Evolutionary conservation across 2,113 vertebrate species (phyloP).

Genomic region (Zingel zingel): DNA sequence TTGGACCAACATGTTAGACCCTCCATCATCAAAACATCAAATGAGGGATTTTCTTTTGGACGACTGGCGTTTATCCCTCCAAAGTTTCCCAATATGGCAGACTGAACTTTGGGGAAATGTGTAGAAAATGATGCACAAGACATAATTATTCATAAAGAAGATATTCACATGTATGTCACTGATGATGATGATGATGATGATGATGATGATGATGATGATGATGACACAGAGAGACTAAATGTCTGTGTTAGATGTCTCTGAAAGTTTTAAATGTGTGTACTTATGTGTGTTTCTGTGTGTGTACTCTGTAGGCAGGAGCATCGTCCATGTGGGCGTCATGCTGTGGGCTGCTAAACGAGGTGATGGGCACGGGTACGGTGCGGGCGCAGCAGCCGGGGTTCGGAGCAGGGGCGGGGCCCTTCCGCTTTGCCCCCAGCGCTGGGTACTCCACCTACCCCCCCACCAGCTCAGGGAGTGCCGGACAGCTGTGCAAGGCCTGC

Average conservation of each 20-base stretch:
- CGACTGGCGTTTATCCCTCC: not conserved
- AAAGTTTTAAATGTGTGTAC: not conserved
- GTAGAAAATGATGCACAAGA: not conserved
- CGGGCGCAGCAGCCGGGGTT: constrained; percentile 94
- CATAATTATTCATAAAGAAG: not conserved
- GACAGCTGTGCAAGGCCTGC: constrained; percentile 94
- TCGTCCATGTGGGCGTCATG: constrained; percentile 99
- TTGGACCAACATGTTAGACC: not conserved
- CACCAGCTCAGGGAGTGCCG: constrained; percentile 85
- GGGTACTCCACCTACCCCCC: constrained; percentile 93
- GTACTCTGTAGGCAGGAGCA: constrained; percentile 89
- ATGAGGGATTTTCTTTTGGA: not conserved
- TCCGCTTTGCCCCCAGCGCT: constrained; percentile 91
- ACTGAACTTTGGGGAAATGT: not conserved
- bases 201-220: not conserved
- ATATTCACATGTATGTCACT: not conserved
- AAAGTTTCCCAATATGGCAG: not conserved
- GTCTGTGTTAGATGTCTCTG: not conserved
- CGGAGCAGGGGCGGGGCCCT: constrained; percentile 90
- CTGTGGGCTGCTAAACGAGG: constrained; percentile 97
- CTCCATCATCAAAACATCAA: not conserved
- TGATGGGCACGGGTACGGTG: constrained; percentile 96
- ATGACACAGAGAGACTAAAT: no score
- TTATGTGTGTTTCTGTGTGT: not conserved
- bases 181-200: not conserved